Evolutionary conservation across 2,888 invertebrate species (phyloP), one percentile per base, ranked within the genome.

Genomic region (Cerastis rubricosa): DNA sequence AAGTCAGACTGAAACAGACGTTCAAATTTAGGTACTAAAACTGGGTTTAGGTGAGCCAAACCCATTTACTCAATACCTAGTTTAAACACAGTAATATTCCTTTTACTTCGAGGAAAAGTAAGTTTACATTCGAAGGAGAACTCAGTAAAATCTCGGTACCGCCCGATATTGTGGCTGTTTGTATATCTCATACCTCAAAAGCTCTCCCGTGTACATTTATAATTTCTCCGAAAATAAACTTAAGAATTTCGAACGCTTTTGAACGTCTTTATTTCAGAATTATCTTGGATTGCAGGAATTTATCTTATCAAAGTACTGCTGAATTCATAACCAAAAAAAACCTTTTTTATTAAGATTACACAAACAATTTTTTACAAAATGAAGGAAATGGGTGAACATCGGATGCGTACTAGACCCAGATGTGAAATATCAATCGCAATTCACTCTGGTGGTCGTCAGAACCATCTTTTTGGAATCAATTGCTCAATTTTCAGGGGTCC

Each of bases 141-240:
- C 67, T 57, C 14, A 51, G 68, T 51, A 8, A 71, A 71, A 70
- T 59, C 35, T 78, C 14, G 51, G 43, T 7, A 63, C 29, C 29
- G n/a, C 40, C 22, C 9, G 29, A 72, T 72, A 69, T 59, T 65
- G 47, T 22, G 47, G 19, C 64, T 29, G 17, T 61, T 51, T 63
- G 19, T 70, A 14, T 73, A 57, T 67, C 19, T 71, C 2, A 19
- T 49, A 61, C 47, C 29, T 70, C 29, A 63, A 63, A 81, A 70
- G 6, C 61, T 66, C 69, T 70, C 49, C 12, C 35, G 65, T 73
- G 69, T 67, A 74, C n/a, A 70, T 80, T 84, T 81, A 85, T 83
- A 85, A 83, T 85, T 74, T 57, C 73, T 57, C 14, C 7, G 70
- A 80, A 71, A 85, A 74, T 81, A 67, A 70, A 71, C 40, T 59